Evolutionary conservation across 35 echinoderm and acorn worm genomes (phyloP).

Genomic region (Holothuria glaberrima): DNA sequence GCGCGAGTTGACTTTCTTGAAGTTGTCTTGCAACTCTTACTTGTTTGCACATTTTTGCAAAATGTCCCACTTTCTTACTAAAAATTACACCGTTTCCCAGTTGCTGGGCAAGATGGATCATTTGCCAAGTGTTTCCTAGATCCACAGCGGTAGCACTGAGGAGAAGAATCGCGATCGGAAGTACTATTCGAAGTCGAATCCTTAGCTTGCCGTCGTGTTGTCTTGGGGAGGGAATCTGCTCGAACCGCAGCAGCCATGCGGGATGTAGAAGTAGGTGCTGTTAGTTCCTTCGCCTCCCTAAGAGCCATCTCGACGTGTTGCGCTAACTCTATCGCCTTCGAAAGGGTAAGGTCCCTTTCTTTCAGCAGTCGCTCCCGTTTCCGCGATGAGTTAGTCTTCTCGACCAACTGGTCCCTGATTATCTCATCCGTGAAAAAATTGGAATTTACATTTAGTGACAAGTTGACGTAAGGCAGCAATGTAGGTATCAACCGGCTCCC

Average conservation of each 20-base stretch:
- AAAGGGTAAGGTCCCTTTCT: constrained; percentile 4
- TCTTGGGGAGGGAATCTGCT: background rate
- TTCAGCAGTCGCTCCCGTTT: constrained; percentile 22
- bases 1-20: too few species aligned
- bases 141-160: constrained; percentile 11
- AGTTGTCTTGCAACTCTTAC: background rate
- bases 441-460: background rate
- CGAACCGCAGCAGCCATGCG: background rate
- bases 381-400: constrained; percentile 34
- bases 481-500: constrained; percentile 16
- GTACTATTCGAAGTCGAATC: background rate
- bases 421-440: constrained; percentile 13
- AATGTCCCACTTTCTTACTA: constrained; percentile 30
- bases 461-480: background rate
- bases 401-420: constrained; percentile 30
- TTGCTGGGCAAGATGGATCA: constrained; percentile 10
- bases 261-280: background rate
- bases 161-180: background rate
- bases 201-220: background rate
- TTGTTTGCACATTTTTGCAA: background rate
- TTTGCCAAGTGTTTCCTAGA: constrained; percentile 29
- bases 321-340: constrained; percentile 26
- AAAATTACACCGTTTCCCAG: constrained; percentile 3
- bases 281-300: background rate
- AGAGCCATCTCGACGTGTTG: background rate